These are phyloP conservation scores for Drosophila ambigua DNA, from an alignment of 1,140 invertebrate genomes.

Conservation along the genomic window DNA sequence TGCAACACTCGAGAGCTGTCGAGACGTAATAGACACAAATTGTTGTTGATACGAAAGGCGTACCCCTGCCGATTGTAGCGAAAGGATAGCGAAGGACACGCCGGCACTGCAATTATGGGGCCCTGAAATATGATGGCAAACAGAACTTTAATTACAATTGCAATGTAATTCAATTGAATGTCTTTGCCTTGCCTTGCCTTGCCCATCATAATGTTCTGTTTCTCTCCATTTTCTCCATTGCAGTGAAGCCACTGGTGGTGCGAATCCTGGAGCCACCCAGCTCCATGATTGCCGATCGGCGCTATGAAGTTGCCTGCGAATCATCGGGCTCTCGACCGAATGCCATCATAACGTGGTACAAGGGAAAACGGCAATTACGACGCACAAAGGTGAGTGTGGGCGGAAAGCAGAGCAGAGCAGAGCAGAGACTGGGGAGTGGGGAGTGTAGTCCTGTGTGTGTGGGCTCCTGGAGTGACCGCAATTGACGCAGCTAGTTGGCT, in stretches of 20 bases:
- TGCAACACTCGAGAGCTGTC: slow-evolving; percentile 52
- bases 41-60: slow-evolving; percentile 38
- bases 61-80: not conserved
- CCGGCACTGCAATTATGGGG: slow-evolving; percentile 50
- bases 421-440: no score
- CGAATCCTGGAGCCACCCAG: slow-evolving; percentile 87
- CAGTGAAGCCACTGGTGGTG: slow-evolving; percentile 92
- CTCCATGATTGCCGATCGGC: slow-evolving; percentile 89
- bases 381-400: slow-evolving; percentile 87
- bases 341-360: slow-evolving; percentile 94
- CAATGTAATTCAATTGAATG: slow-evolving; percentile 46
- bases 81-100: slow-evolving; percentile 32
- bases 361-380: slow-evolving; percentile 90
- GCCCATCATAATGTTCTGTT: slow-evolving; percentile 22
- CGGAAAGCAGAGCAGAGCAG: not conserved
- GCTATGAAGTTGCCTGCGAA: slow-evolving; percentile 92
- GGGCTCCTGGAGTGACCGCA: slow-evolving; percentile 61
- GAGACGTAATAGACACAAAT: slow-evolving; percentile 64
- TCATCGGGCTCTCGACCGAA: slow-evolving; percentile 93
- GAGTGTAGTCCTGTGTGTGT: not conserved
- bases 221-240: slow-evolving; percentile 45
- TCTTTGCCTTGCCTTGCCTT: slow-evolving; percentile 26
- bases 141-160: slow-evolving; percentile 50
- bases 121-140: slow-evolving; percentile 54
- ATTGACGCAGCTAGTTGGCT: slow-evolving; percentile 58